phyloP scores from a whole-genome alignment of 2,797 vertebrate genomes.

The Chelonia mydas region DNA sequence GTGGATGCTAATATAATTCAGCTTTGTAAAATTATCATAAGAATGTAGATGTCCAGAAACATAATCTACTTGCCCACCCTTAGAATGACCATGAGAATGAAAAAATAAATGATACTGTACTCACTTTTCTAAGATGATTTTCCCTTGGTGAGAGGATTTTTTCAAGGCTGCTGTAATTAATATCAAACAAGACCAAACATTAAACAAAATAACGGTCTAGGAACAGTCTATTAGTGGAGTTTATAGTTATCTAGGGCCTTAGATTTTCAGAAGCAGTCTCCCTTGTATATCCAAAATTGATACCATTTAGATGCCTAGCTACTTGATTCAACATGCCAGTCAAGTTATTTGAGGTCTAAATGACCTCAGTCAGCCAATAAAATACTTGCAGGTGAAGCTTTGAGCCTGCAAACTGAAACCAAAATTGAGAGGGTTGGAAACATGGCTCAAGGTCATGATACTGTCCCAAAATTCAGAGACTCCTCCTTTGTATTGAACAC shows the following conservation, averaged over 20 bases:
- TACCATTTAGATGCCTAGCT: neutral
- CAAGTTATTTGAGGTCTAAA: conserved; percentile 52
- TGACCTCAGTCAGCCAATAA: conserved; percentile 51
- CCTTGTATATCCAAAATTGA: conserved; percentile 34
- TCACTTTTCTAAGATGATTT: neutral
- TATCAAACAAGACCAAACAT: neutral
- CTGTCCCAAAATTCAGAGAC: conserved; percentile 48
- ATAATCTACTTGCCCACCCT: neutral
- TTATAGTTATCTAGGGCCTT: neutral
- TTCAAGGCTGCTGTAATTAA: neutral
- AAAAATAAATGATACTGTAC: neutral
- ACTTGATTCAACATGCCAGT: neutral
- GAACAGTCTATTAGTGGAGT: neutral
- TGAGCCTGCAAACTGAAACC: neutral
- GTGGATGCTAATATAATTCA: neutral
- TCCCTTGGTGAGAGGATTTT: neutral
- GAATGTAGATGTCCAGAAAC: neutral
- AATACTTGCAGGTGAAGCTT: conserved; percentile 40
- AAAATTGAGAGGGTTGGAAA: conserved; percentile 57
- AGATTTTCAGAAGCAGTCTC: conserved; percentile 20
- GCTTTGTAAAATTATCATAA: neutral
- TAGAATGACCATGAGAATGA: neutral
- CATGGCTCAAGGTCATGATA: neutral
- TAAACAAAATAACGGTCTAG: neutral
- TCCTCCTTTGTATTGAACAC: neutral